Percentiles rank a stretch among this genome's conserved stretches.
phyloP scores from a whole-genome alignment of 2,888 invertebrate genomes.

The Aspidiotus destructor region DNA sequence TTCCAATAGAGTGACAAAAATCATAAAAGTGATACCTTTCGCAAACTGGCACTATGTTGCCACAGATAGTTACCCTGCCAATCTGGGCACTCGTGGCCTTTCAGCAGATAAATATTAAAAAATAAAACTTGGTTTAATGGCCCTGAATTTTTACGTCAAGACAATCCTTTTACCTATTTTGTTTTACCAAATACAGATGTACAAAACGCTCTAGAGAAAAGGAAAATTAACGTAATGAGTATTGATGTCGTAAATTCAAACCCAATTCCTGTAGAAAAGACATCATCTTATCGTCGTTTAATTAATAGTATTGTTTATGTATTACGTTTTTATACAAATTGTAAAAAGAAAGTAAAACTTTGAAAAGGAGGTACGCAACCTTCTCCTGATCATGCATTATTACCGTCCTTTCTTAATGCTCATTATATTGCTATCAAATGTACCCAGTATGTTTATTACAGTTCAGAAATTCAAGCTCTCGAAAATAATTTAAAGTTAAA shows the following conservation, averaged over 20 bases:
- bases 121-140: not conserved
- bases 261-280: not conserved
- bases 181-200: not conserved
- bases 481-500: not conserved
- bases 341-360: not conserved
- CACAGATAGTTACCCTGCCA: not conserved
- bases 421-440: not conserved
- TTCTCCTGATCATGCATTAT: no score
- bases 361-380: no score
- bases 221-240: not conserved
- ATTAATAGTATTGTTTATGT: conserved; percentile 2
- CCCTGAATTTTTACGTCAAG: not conserved
- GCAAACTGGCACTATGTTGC: not conserved
- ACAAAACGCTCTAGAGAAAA: not conserved
- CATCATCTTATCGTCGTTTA: not conserved
- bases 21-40: not conserved
- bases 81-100: not conserved
- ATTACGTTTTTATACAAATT: not conserved
- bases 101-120: not conserved
- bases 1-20: not conserved
- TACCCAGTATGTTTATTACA: not conserved
- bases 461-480: not conserved
- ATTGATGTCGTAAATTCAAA: not conserved
- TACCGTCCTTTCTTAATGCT: not conserved
- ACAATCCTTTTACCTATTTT: not conserved